A percentile compares a stretch with the other conserved stretches of the same genome.
Evolutionary conservation across 2,888 invertebrate species (phyloP).

Genomic region (Eremobia ochroleuca): DNA sequence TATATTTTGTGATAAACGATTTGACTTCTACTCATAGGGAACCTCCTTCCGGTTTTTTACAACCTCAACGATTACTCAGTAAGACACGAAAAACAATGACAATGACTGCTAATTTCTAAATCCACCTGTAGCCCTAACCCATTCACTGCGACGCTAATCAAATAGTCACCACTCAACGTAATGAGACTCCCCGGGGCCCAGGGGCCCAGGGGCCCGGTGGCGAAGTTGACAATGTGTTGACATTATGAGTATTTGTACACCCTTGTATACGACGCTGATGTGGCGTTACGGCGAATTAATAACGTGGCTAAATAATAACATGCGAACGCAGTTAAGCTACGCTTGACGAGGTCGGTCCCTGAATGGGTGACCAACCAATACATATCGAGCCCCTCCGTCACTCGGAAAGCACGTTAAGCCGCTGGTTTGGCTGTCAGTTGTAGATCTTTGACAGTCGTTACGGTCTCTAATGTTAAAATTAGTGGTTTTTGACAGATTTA

Average conservation of each 20-base stretch:
- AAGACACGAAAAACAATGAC: neutral
- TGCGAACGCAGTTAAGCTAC: neutral
- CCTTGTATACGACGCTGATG: constrained; percentile 20
- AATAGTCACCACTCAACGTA: constrained; percentile 62
- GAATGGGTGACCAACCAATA: neutral
- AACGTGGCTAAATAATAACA: neutral
- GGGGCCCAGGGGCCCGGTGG: neutral
- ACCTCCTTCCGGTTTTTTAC: no score
- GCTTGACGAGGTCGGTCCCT: neutral
- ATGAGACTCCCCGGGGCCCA: constrained; percentile 31
- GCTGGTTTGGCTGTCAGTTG: neutral
- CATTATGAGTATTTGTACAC: constrained; percentile 45
- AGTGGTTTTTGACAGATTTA: no score
- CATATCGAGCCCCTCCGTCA: neutral
- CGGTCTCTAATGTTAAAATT: no score
- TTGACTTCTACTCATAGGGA: no score
- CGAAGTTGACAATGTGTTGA: constrained; percentile 47
- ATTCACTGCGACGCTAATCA: constrained; percentile 44
- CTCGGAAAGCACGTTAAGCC: neutral
- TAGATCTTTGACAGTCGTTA: neutral
- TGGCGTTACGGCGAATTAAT: constrained; percentile 5
- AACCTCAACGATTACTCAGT: neutral
- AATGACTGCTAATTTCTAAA: constrained; percentile 1
- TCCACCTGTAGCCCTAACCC: constrained; percentile 44
- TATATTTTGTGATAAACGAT: no score